Conservation (phyloP, 2,888 invertebrate species). For the Aethes cnicana region DNA sequence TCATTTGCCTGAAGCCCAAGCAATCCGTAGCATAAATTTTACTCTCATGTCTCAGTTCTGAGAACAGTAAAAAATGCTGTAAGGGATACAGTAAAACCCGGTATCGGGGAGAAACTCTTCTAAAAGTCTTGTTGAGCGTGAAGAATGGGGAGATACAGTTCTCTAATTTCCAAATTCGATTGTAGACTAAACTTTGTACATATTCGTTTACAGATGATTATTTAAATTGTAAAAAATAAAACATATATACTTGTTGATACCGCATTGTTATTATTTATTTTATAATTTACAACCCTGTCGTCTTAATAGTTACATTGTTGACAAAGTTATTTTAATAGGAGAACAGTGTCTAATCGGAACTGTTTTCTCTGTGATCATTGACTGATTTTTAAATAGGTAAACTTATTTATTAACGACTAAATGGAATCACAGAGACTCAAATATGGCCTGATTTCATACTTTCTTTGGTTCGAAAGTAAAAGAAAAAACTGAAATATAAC, state of each 20-base stretch:
- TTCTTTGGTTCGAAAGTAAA: too few relatives aligned
- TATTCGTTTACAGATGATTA: background rate
- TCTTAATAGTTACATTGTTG: conserved; percentile 18
- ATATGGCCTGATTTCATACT: conserved; percentile 41
- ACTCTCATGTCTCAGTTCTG: too few relatives aligned
- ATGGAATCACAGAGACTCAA: conserved; percentile 47
- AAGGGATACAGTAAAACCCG: too few relatives aligned
- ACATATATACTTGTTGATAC: conserved; percentile 66
- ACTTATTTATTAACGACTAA: conserved; percentile 37
- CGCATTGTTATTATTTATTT: conserved; percentile 45
- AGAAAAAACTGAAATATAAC: too few relatives aligned
- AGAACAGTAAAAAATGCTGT: too few relatives aligned
- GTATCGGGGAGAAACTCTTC: too few relatives aligned
- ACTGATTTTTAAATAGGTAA: conserved; percentile 12
- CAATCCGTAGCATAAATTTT: too few relatives aligned
- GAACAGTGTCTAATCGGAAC: conserved; percentile 25
- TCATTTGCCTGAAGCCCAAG: too few relatives aligned
- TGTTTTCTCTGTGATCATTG: conserved; percentile 13
- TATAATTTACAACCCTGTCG: conserved; percentile 64
- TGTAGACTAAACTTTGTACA: too few relatives aligned
- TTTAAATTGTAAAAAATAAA: conserved; percentile 23
- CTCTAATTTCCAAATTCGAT: too few relatives aligned
- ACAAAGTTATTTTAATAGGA: conserved; percentile 7
- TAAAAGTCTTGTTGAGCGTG: too few relatives aligned
- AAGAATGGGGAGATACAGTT: too few relatives aligned